These are phyloP conservation scores for Blastobasis adustella DNA, from an alignment of 2,888 invertebrate species.

Conservation along the genomic window DNA sequence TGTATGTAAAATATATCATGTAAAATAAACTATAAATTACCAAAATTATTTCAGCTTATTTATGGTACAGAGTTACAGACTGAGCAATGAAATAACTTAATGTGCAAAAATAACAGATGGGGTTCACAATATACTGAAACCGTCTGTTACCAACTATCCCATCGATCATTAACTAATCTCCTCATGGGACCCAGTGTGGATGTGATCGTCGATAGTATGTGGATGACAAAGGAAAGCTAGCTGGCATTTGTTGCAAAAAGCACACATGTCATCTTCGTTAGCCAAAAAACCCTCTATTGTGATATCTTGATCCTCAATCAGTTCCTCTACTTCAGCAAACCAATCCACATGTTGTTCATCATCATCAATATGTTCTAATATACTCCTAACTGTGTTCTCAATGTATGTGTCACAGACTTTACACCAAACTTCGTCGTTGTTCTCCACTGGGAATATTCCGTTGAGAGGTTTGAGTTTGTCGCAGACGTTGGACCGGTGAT, in stretches of 20 bases:
- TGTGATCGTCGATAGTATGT: constrained; percentile 36
- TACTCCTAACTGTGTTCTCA: constrained; percentile 29
- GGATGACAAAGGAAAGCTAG: constrained; percentile 32
- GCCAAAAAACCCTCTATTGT: constrained; percentile 33
- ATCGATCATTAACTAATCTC: constrained; percentile 7
- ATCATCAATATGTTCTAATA: constrained; percentile 42
- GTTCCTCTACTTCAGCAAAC: constrained; percentile 44
- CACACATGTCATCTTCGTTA: constrained; percentile 38
- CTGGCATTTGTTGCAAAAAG: constrained; percentile 44
- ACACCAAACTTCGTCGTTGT: constrained; percentile 42
- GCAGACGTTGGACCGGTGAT: constrained; percentile 38
- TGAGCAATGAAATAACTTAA: no score
- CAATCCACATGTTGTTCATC: constrained; percentile 40
- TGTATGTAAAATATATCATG: no score
- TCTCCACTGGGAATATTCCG: constrained; percentile 37
- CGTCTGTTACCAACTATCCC: no score
- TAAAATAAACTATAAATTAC: no score
- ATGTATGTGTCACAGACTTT: constrained; percentile 42
- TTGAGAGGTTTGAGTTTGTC: constrained; percentile 42
- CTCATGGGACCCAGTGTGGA: constrained; percentile 39
- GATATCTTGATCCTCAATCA: constrained; percentile 38
- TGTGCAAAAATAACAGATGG: no score
- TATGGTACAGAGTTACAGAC: no score
- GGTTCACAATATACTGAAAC: no score
- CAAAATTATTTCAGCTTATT: no score